phyloP scores from a whole-genome alignment of 2,113 vertebrate genomes.

The Sinocyclocheilus anophthalmus region DNA sequence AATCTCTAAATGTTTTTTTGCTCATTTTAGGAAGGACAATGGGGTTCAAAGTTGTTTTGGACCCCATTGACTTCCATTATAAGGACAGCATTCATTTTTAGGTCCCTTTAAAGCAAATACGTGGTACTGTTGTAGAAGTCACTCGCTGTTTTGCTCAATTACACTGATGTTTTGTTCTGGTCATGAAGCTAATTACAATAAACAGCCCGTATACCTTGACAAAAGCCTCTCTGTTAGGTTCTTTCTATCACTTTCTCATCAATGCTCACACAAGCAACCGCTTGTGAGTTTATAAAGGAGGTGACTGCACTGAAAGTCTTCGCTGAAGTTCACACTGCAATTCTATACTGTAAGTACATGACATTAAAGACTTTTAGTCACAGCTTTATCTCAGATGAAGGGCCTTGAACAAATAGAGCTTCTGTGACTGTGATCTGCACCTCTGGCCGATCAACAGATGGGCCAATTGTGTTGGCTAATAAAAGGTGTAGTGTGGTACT shows the following conservation, averaged over 20 bases:
- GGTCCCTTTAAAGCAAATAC: conserved; percentile 6
- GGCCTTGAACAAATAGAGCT: conserved; percentile 38
- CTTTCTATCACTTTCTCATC: conserved; percentile 30
- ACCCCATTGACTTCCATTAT: neutral
- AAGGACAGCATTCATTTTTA: neutral
- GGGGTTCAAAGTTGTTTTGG: neutral
- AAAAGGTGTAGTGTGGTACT: conserved; percentile 51
- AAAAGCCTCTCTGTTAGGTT: conserved; percentile 25
- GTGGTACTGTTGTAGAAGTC: conserved; percentile 35
- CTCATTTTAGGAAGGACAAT: neutral
- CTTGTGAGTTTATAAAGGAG: conserved; percentile 32
- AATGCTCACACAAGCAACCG: neutral
- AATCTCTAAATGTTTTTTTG: neutral
- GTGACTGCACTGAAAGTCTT: conserved; percentile 34
- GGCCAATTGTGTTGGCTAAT: conserved; percentile 47
- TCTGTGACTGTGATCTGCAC: conserved; percentile 43
- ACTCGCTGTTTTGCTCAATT: conserved; percentile 36
- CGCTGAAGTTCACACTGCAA: conserved; percentile 23
- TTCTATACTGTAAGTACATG: conserved; percentile 47
- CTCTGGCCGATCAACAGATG: conserved; percentile 53
- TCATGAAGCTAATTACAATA: conserved; percentile 7
- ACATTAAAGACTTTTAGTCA: conserved; percentile 48
- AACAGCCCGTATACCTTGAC: conserved; percentile 24
- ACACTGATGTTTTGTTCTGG: conserved; percentile 20
- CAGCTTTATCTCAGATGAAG: conserved; percentile 37